phyloP scores from a whole-genome alignment of 1,140 invertebrate genomes.

The Neodiprion lecontei region DNA sequence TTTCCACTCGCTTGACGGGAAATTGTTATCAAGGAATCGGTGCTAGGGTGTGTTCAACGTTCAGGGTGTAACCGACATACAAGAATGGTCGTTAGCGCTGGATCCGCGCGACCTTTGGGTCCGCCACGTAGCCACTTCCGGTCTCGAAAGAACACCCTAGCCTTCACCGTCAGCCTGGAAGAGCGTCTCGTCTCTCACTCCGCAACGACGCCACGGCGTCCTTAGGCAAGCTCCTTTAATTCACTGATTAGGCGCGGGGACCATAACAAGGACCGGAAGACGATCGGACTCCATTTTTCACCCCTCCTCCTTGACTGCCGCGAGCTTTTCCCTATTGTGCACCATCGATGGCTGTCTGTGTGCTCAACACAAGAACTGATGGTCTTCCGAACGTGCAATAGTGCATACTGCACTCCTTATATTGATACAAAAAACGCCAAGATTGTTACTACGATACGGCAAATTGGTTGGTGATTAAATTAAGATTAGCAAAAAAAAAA shows the following conservation, averaged over 20 bases:
- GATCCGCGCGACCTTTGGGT: not conserved
- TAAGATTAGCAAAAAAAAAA: too few species aligned
- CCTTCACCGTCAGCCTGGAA: not conserved
- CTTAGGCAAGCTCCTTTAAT: constrained; percentile 48
- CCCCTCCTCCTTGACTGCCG: constrained; percentile 39
- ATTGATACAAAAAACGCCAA: too few species aligned
- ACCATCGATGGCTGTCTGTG: not conserved
- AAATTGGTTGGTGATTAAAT: too few species aligned
- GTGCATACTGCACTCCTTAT: too few species aligned
- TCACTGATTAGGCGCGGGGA: constrained; percentile 53
- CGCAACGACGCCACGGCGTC: constrained; percentile 21
- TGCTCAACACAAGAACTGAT: too few species aligned
- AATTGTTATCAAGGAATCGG: too few species aligned
- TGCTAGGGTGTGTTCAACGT: too few species aligned
- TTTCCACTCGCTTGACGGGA: too few species aligned
- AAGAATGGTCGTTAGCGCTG: not conserved
- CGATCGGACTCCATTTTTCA: constrained; percentile 55
- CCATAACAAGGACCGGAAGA: constrained; percentile 51
- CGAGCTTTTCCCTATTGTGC: constrained; percentile 32
- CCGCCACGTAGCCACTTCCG: not conserved
- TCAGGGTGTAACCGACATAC: not conserved
- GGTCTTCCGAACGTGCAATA: too few species aligned
- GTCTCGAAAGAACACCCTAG: not conserved
- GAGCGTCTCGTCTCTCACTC: not conserved
- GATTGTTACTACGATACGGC: too few species aligned